Conservation (phyloP, 2,113 vertebrate species). For the Terrapene triunguis region DNA sequence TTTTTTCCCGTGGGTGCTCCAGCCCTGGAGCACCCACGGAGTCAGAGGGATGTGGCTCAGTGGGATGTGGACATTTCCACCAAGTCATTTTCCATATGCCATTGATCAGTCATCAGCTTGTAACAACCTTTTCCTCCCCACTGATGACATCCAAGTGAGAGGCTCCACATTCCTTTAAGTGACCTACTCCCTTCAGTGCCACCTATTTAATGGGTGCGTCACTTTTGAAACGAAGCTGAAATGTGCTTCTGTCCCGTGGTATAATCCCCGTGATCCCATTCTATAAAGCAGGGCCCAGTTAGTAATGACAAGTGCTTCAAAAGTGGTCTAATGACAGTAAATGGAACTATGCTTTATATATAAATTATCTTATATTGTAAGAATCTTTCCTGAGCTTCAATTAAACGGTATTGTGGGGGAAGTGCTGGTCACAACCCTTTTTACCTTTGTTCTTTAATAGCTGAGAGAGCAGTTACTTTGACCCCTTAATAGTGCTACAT, state of each 20-base stretch:
- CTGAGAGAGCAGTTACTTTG: conserved; percentile 12
- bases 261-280: neutral
- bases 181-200: rapidly evolving
- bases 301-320: neutral
- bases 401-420: conserved; percentile 40
- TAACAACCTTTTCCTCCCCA: rapidly evolving
- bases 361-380: conserved; percentile 8
- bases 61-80: rapidly evolving
- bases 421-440: neutral
- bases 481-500: neutral
- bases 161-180: neutral
- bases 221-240: neutral
- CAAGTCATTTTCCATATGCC: neutral
- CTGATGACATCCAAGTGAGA: rapidly evolving
- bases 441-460: neutral
- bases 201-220: rapidly evolving
- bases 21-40: too few species aligned
- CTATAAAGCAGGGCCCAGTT: neutral
- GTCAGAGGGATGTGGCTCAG: too few species aligned
- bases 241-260: neutral
- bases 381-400: neutral
- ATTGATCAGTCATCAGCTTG: neutral
- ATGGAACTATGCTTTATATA: conserved; percentile 34
- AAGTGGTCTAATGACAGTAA: conserved; percentile 54
- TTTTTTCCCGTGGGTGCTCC: too few species aligned